phyloP scores from a whole-genome alignment of 2,797 vertebrate species.

The Neosalanx taihuensis region DNA sequence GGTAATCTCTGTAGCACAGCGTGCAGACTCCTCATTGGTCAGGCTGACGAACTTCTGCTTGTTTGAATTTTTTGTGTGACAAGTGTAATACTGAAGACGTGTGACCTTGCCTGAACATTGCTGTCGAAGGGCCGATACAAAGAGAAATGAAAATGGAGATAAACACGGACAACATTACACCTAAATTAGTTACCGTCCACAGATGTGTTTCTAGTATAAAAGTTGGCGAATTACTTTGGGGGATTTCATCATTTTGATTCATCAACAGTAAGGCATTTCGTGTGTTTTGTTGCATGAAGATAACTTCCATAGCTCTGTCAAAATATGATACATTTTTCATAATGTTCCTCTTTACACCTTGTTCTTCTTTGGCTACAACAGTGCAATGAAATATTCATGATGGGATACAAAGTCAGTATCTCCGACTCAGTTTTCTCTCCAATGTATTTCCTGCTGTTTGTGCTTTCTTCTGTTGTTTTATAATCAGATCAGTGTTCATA shows the following conservation, averaged over 20 bases:
- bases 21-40: conserved; percentile 45
- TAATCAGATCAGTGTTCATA: conserved; percentile 70
- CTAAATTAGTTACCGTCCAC: neutral
- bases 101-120: conserved; percentile 51
- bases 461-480: conserved; percentile 60
- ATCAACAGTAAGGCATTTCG: conserved; percentile 17
- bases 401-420: conserved; percentile 50
- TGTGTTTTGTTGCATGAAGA: conserved; percentile 46
- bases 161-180: no score
- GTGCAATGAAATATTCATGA: conserved; percentile 75
- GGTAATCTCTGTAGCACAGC: conserved; percentile 56
- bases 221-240: no score
- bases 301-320: conserved; percentile 59
- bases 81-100: conserved; percentile 52
- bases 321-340: conserved; percentile 73
- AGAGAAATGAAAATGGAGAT: no score
- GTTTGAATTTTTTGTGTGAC: conserved; percentile 55
- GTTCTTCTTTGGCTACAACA: conserved; percentile 60
- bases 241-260: conserved; percentile 41
- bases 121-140: no score
- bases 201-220: neutral
- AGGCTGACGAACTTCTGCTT: conserved; percentile 50
- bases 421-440: conserved; percentile 43
- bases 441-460: conserved; percentile 50
- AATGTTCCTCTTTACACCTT: conserved; percentile 61